Percentiles rank a stretch among this genome's conserved stretches.
These are phyloP conservation scores for Dryadula phaetusa DNA, from an alignment of 2,888 invertebrate genomes.

Conservation along the genomic window DNA sequence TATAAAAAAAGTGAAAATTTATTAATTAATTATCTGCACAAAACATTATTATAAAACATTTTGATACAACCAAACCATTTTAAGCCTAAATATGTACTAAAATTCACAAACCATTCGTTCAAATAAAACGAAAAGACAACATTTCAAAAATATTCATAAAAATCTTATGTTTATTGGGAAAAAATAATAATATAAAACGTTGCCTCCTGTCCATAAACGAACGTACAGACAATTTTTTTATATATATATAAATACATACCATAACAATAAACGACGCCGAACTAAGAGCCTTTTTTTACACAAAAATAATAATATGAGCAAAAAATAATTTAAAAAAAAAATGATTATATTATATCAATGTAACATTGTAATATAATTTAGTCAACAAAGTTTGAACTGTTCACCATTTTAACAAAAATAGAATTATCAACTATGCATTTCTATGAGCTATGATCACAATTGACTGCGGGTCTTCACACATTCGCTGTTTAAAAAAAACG, in stretches of 20 bases:
- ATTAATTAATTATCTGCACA: neutral
- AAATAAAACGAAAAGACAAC: slow-evolving; percentile 21
- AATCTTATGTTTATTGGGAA: neutral
- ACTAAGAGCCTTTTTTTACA: slow-evolving; percentile 29
- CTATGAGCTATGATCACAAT: slow-evolving; percentile 22
- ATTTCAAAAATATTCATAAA: slow-evolving; percentile 21
- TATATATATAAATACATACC: slow-evolving; percentile 11
- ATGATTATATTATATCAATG: slow-evolving; percentile 14
- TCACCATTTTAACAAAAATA: slow-evolving; percentile 32
- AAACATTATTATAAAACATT: neutral
- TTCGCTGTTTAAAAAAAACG: neutral
- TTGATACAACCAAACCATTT: slow-evolving; percentile 3
- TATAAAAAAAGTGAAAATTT: no score
- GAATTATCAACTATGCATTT: slow-evolving; percentile 24
- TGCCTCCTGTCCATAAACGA: slow-evolving; percentile 27
- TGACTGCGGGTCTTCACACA: slow-evolving; percentile 20
- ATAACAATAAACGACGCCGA: slow-evolving; percentile 18
- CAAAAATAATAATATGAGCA: neutral
- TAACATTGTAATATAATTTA: slow-evolving; percentile 24
- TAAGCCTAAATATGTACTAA: neutral
- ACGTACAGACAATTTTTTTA: slow-evolving; percentile 19
- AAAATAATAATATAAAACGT: slow-evolving; percentile 22
- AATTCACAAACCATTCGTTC: neutral
- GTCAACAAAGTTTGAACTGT: slow-evolving; percentile 28
- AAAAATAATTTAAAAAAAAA: neutral